Evolutionary conservation across 2,113 vertebrate species (phyloP), one percentile per base, ranked within the genome.

Genomic region (Odocoileus virginianus): DNA sequence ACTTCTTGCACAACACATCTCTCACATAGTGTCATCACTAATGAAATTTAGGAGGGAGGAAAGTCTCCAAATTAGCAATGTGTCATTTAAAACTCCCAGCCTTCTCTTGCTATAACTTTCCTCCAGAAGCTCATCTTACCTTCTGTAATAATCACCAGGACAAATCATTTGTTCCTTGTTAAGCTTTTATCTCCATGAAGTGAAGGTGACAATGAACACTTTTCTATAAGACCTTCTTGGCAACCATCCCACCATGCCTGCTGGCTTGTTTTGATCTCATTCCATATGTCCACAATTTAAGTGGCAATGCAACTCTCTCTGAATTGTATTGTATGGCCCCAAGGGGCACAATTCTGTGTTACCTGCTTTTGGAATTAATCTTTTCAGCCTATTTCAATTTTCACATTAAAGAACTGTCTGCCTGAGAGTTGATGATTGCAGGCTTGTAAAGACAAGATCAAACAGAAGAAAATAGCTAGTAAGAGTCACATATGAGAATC

Each of bases 131-230:
- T 97, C 43, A 61, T 97, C 92, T 97, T 97, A 76, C 87, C 87
- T 98, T 97, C 96, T 97, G 52, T 98, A 98, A 98, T 98, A 98
- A 98, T 95, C 96, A 98, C 81, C 94, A 97, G 92, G 98, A 97
- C 15, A 93, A 94, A 94, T 97, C 98, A 76, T 98, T 98, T 97
- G 71, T 87, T 98, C 81, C 96, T 97, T 40, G 71, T 98, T 98
- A 98, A 97, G 95, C 96, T 98, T 98, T 98, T 98, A 98, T 98
- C 98, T 98, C 52, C 54, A 36, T 64, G 84, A 98, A 98, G 96
- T 95, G 97, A 98, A 99, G 98, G 98, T 99, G 98, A 99, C 98
- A 98, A 98, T 95, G 97, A 98, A 98, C 95, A 94, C 96, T 98
- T 97, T 97, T 94, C 93, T 84, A 19, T 90, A 96, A 98, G 97